Conservation (phyloP, 2,888 invertebrate genomes). For the Macrophya alboannulata region DNA sequence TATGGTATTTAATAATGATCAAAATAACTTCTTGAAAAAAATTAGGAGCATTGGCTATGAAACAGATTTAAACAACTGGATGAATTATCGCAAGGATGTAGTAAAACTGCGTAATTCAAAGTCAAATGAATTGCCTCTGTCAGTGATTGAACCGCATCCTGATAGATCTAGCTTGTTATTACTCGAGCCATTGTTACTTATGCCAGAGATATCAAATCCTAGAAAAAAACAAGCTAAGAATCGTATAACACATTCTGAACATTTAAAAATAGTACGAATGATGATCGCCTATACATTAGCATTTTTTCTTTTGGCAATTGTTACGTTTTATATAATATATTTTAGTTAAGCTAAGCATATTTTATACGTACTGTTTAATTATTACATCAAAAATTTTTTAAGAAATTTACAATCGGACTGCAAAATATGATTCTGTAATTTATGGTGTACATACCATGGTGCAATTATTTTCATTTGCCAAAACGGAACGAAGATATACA, state of each 20-base stretch:
- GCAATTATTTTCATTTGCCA: background rate
- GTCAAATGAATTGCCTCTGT: slow-evolving; percentile 60
- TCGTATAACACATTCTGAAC: slow-evolving; percentile 75
- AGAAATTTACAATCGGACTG: background rate
- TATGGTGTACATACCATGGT: background rate
- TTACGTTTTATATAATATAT: slow-evolving; percentile 83
- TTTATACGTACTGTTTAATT: slow-evolving; percentile 60
- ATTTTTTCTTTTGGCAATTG: slow-evolving; percentile 81
- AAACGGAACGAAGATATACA: background rate
- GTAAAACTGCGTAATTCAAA: slow-evolving; percentile 59
- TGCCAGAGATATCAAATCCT: slow-evolving; percentile 79
- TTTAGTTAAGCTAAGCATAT: slow-evolving; percentile 77
- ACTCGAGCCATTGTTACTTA: slow-evolving; percentile 81
- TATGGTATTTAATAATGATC: slow-evolving; percentile 64
- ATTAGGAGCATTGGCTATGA: slow-evolving; percentile 65
- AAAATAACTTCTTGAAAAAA: slow-evolving; percentile 59
- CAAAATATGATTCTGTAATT: slow-evolving; percentile 38
- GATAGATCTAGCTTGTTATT: slow-evolving; percentile 79
- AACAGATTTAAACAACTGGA: slow-evolving; percentile 67
- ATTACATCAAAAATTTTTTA: background rate
- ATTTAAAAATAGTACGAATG: slow-evolving; percentile 81
- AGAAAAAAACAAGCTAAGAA: slow-evolving; percentile 71
- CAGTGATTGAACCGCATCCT: slow-evolving; percentile 65
- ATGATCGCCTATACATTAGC: slow-evolving; percentile 83
- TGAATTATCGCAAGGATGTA: slow-evolving; percentile 65